Evolutionary conservation across 2,888 invertebrate genomes (phyloP).

Genomic region (Argyra leucocephala): DNA sequence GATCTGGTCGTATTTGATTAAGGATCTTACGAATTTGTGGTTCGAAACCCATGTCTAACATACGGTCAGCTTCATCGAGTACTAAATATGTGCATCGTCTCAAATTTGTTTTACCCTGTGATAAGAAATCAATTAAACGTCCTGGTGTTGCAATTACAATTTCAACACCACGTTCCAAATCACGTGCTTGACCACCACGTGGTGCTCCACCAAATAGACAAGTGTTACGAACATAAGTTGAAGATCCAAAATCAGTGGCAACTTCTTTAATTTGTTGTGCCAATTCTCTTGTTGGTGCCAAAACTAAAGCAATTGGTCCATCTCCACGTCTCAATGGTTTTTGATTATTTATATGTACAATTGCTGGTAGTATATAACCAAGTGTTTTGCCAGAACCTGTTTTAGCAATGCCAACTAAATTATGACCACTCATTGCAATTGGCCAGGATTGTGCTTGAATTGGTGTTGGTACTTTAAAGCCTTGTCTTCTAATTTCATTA

Average conservation of each 20-base stretch:
- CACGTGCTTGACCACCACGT: slow-evolving; percentile 66
- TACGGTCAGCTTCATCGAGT: slow-evolving; percentile 86
- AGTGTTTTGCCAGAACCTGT: slow-evolving; percentile 74
- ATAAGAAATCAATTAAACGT: slow-evolving; percentile 79
- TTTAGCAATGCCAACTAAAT: slow-evolving; percentile 79
- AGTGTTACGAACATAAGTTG: slow-evolving; percentile 69
- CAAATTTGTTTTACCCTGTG: slow-evolving; percentile 65
- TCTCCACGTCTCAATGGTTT: slow-evolving; percentile 65
- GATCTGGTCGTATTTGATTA: slow-evolving; percentile 85
- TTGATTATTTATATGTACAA: slow-evolving; percentile 80
- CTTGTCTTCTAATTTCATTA: slow-evolving; percentile 54
- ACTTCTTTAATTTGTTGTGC: slow-evolving; percentile 80
- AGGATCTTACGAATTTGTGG: slow-evolving; percentile 92
- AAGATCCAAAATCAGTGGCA: slow-evolving; percentile 69
- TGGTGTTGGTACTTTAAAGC: slow-evolving; percentile 67
- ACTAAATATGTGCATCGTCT: slow-evolving; percentile 79
- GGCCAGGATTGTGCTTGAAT: slow-evolving; percentile 87
- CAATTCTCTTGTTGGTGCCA: slow-evolving; percentile 71
- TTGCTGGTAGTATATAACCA: slow-evolving; percentile 72
- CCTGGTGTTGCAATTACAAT: slow-evolving; percentile 88
- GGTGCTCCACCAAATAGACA: slow-evolving; percentile 88
- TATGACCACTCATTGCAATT: slow-evolving; percentile 71
- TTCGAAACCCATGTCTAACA: slow-evolving; percentile 98
- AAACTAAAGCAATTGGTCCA: slow-evolving; percentile 72
- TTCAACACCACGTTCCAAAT: slow-evolving; percentile 71